A percentile compares a stretch with the other conserved stretches of the same genome.
phyloP scores from a whole-genome alignment of 2,888 invertebrate species.

The Oscheius sp. region DNA sequence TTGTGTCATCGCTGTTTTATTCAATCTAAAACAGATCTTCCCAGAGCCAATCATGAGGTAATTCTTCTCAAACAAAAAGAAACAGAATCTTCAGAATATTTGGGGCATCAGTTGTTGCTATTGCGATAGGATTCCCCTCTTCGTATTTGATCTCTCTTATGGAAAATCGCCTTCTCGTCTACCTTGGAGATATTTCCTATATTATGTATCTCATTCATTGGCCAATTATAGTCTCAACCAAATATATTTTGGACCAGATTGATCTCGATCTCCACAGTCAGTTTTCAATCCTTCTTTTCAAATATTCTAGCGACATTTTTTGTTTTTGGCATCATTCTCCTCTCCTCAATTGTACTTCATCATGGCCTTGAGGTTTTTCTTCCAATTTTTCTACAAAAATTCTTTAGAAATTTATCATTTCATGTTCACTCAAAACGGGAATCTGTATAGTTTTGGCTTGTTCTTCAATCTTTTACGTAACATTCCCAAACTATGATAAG shows the following conservation, averaged over 20 bases:
- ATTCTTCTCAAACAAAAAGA: not conserved
- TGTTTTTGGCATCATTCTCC: not conserved
- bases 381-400: not conserved
- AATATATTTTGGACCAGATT: slow-evolving; percentile 4
- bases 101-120: not conserved
- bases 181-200: slow-evolving; percentile 21
- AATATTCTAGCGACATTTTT: not conserved
- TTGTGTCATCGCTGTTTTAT: not conserved
- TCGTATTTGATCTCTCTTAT: not conserved
- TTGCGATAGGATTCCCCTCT: not conserved
- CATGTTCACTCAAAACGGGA: not conserved
- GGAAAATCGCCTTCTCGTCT: slow-evolving; percentile 1
- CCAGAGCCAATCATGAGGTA: not conserved
- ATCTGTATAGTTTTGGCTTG: not conserved
- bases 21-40: not conserved
- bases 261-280: not conserved
- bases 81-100: not conserved
- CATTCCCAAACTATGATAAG: slow-evolving; percentile 4
- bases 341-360: not conserved
- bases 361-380: not conserved
- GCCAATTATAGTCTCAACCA: slow-evolving; percentile 3
- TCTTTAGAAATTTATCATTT: not conserved
- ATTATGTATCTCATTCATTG: slow-evolving; percentile 13
- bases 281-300: not conserved
- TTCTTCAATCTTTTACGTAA: not conserved